These are phyloP conservation scores for Hartigia nigra DNA, from an alignment of 2,888 invertebrate species.

Conservation along the genomic window DNA sequence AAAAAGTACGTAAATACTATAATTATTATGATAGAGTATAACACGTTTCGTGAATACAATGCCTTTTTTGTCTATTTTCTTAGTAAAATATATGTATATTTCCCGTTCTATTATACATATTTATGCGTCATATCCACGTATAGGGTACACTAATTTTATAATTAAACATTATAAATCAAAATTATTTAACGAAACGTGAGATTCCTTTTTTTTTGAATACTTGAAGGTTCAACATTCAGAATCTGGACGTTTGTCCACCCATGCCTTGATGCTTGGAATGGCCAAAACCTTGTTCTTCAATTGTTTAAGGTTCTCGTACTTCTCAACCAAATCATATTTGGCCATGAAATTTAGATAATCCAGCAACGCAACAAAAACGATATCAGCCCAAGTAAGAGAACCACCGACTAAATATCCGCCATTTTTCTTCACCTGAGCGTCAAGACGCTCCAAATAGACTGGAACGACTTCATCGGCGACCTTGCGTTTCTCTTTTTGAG, in stretches of 20 bases:
- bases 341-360: constrained; percentile 73
- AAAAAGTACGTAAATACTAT: neutral
- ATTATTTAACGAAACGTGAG: neutral
- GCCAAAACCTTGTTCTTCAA: constrained; percentile 70
- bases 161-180: neutral
- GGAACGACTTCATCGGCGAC: constrained; percentile 70
- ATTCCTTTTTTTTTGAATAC: neutral
- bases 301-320: constrained; percentile 70
- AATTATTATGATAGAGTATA: neutral
- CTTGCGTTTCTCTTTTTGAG: constrained; percentile 68
- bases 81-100: neutral
- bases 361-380: constrained; percentile 71
- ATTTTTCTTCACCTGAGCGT: constrained; percentile 71
- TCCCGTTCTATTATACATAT: neutral
- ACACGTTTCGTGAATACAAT: neutral
- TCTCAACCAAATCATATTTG: constrained; percentile 69
- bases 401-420: constrained; percentile 69
- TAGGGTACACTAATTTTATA: neutral
- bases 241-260: constrained; percentile 74
- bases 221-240: constrained; percentile 65
- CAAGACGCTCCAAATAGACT: constrained; percentile 70
- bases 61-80: neutral
- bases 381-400: constrained; percentile 74
- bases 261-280: constrained; percentile 72
- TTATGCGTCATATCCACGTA: neutral